Conservation (phyloP, 2,797 vertebrate species). For the Acanthornis magna region DNA sequence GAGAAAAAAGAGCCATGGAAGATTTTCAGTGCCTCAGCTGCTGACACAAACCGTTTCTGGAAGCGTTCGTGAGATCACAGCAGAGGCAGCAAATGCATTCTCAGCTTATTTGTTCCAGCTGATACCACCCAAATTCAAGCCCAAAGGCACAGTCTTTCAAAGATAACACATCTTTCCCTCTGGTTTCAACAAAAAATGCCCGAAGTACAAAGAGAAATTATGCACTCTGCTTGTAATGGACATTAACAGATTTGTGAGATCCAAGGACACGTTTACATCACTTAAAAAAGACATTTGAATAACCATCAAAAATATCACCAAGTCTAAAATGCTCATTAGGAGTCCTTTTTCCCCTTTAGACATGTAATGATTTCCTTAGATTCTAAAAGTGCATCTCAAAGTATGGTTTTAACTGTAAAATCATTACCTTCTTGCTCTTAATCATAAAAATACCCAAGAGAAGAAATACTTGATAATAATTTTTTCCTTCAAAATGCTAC, state of each 20-base stretch:
- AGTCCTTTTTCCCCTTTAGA: not conserved
- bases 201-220: constrained; percentile 84
- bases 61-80: constrained; percentile 60
- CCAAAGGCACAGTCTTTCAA: constrained; percentile 77
- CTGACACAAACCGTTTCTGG: constrained; percentile 79
- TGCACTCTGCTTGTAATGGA: constrained; percentile 30
- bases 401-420: not conserved
- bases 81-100: constrained; percentile 77
- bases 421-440: not conserved
- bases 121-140: constrained; percentile 83
- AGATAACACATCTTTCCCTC: constrained; percentile 72
- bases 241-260: not conserved
- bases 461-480: not conserved
- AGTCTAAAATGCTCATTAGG: not conserved
- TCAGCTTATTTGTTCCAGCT: constrained; percentile 86
- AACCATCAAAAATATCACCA: constrained; percentile 13
- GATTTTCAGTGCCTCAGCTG: constrained; percentile 51
- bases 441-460: not conserved
- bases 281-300: constrained; percentile 17
- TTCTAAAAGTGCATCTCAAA: constrained; percentile 2
- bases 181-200: constrained; percentile 56
- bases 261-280: not conserved
- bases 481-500: not conserved
- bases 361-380: not conserved
- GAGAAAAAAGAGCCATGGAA: constrained; percentile 8